These are phyloP conservation scores for Cyprinus carpio DNA, from an alignment of 2,113 vertebrate species.

Conservation along the genomic window DNA sequence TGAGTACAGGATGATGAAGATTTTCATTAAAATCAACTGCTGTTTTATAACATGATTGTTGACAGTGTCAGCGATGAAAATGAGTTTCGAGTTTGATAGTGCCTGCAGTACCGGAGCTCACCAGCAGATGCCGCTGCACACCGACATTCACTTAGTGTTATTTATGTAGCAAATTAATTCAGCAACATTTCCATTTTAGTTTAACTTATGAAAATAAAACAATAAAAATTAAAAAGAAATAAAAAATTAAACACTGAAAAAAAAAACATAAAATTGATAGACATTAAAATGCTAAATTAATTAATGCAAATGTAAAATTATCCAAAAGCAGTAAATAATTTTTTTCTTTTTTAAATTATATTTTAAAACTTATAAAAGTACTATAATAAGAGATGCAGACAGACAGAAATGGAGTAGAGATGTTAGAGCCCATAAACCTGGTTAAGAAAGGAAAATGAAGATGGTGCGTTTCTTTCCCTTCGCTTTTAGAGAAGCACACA, in stretches of 20 bases:
- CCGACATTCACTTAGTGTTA: background rate
- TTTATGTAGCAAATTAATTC: too few species aligned
- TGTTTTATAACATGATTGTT: background rate
- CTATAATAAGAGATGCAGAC: background rate
- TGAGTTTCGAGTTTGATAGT: background rate
- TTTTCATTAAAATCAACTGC: too few species aligned
- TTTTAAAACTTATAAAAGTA: background rate
- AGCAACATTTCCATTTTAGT: too few species aligned
- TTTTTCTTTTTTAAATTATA: background rate
- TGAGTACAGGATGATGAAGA: too few species aligned
- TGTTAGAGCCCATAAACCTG: background rate
- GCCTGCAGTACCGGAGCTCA: background rate
- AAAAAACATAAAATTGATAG: background rate
- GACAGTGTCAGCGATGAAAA: too few species aligned
- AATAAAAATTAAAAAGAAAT: too few species aligned
- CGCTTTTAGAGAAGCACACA: background rate
- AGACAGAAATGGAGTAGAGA: background rate
- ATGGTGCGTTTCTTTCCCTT: background rate
- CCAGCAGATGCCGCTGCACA: constrained; percentile 38
- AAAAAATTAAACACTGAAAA: background rate
- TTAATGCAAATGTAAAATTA: background rate
- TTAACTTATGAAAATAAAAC: too few species aligned
- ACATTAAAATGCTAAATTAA: background rate
- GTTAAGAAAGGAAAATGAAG: background rate
- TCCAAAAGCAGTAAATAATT: background rate